phyloP scores from a whole-genome alignment of 2,797 vertebrate genomes.

The Intellagama lesueurii region DNA sequence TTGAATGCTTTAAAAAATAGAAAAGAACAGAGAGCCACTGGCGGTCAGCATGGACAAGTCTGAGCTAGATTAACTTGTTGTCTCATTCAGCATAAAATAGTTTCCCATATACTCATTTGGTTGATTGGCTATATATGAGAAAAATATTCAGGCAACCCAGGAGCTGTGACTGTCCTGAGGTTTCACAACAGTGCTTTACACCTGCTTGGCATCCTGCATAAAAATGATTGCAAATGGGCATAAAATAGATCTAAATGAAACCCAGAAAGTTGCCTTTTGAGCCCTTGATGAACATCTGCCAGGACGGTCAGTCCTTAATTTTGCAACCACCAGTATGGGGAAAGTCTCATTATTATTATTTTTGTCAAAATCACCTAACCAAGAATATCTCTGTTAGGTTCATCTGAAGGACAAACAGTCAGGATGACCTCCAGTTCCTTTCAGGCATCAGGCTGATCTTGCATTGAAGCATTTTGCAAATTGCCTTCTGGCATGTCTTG shows the following conservation, averaged over 20 bases:
- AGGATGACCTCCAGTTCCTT: not conserved
- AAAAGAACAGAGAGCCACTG: not conserved
- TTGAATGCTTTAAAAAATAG: not conserved
- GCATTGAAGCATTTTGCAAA: not conserved
- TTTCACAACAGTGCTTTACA: not conserved
- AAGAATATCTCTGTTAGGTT: not conserved
- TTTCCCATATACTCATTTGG: no score
- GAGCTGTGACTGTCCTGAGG: not conserved
- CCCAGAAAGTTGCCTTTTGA: not conserved
- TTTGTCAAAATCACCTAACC: not conserved
- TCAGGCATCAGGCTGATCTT: not conserved
- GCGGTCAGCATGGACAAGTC: no score
- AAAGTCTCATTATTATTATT: not conserved
- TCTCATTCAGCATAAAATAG: no score
- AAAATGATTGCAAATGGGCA: constrained; percentile 1
- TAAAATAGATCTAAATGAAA: not conserved
- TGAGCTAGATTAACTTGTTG: no score
- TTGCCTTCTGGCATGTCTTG: not conserved
- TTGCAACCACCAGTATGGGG: constrained; percentile 21
- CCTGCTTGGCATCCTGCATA: not conserved
- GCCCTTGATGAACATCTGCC: not conserved
- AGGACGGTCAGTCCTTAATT: not conserved
- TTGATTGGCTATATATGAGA: not conserved
- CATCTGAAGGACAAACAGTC: not conserved
- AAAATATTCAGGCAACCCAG: not conserved